Base-by-base conservation (phyloP, 30 jellyfish, hydroid and myxozoan genomes). In the Aurelia sp. region DNA sequence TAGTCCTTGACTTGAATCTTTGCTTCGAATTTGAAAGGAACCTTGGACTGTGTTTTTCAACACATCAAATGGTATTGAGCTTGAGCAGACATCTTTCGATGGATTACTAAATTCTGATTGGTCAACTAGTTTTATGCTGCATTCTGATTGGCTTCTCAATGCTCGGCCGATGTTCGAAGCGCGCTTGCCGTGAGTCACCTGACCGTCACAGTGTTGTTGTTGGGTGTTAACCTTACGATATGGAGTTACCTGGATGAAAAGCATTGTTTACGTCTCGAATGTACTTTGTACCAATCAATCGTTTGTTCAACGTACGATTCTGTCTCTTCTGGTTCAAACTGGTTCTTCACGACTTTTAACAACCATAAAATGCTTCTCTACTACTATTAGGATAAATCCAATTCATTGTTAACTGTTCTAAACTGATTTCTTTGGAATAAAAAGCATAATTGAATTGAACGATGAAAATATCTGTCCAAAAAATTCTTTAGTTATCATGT, bases 151-250 rank as follows among this genome's bases (percentile, higher is more conserved):
- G 81, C 10, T 37, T 3, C 20, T 16, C 4, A 9, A n/a, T 41
- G 63, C 74, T 77, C 88, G 58, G 78, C 17, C 44, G 88, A 77
- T 52, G 15, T 33, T 17, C 88, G 61, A 13, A 59, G 33, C 33
- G 69, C 33, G 23, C 33, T 59, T 59, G 35, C 55, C 4, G 21
- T 21, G 27, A 51, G 86, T 77, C 88, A 77, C 88, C 61, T 77
- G 88, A 77, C 67, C 18, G 67, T 17, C 88, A 77, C n/a, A 59
- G 33, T 59, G 69, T 59, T 59, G 69, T 59, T 59, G 69, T 59
- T 59, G 69, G 69, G 69, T 59, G 69, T 59, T 58, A 44, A 44
- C 55, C 55, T 44, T 44, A 44, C 55, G 3, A 44, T 44, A 44
- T 44, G 55, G 55, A 16, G 15, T 44, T 13, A 44, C 55, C 55